Conservation (phyloP, 2,888 invertebrate genomes). For the Chelonus formosanus region DNA sequence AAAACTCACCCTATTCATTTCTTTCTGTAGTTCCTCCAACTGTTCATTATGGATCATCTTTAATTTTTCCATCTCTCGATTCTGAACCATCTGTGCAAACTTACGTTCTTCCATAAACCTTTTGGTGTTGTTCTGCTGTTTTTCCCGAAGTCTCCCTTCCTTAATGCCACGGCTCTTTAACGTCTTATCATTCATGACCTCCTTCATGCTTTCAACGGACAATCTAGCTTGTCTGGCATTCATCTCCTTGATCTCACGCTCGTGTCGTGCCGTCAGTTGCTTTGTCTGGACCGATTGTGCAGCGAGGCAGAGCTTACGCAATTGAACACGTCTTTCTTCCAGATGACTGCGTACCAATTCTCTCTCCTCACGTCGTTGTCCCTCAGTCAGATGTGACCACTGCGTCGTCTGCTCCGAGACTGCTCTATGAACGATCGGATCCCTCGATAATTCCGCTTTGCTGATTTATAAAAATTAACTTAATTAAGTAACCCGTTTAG, state of each 20-base stretch:
- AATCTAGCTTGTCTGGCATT: conserved; percentile 94
- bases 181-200: conserved; percentile 94
- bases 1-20: conserved; percentile 80
- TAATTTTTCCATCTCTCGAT: conserved; percentile 90
- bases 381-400: conserved; percentile 90
- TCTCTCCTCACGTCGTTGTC: conserved; percentile 85
- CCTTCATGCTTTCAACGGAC: conserved; percentile 96
- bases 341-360: conserved; percentile 82
- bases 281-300: conserved; percentile 88
- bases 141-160: conserved; percentile 90
- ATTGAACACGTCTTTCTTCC: conserved; percentile 78
- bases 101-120: conserved; percentile 96
- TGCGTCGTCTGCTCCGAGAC: conserved; percentile 93
- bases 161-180: conserved; percentile 97
- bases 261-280: conserved; percentile 88
- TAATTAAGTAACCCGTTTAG: conserved; percentile 18
- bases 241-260: conserved; percentile 94
- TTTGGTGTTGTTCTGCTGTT: conserved; percentile 97
- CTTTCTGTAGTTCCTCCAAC: conserved; percentile 86
- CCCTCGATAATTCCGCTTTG: conserved; percentile 82
- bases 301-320: conserved; percentile 81
- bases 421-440: conserved; percentile 80
- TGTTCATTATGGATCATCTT: conserved; percentile 93
- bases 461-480: conserved; percentile 63
- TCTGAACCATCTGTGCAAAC: conserved; percentile 87